Conservation (phyloP, 2,888 invertebrate genomes). For the Mesochorus sp. region DNA sequence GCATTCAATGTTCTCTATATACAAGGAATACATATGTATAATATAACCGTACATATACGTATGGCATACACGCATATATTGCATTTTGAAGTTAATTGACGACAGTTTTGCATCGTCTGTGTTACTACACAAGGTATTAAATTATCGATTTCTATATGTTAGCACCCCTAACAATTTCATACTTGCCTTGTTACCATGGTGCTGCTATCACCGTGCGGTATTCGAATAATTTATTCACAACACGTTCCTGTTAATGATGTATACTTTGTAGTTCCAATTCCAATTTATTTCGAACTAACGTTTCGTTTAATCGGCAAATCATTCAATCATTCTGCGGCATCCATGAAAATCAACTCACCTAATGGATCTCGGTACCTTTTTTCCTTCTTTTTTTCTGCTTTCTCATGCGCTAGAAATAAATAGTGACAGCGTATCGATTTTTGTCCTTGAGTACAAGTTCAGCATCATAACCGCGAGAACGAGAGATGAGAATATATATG, state of each 20-base stretch:
- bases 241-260: constrained; percentile 1
- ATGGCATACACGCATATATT: constrained; percentile 1
- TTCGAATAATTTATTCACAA: constrained; percentile 11
- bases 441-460: constrained; percentile 33
- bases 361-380: constrained; percentile 16
- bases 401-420: constrained; percentile 30
- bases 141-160: constrained; percentile 52
- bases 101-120: constrained; percentile 20
- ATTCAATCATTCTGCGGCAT: constrained; percentile 24
- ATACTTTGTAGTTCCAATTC: background rate
- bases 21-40: constrained; percentile 30
- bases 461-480: constrained; percentile 25
- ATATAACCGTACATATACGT: background rate
- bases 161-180: constrained; percentile 9
- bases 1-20: constrained; percentile 6
- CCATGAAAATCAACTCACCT: constrained; percentile 22
- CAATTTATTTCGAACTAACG: constrained; percentile 14
- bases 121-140: constrained; percentile 35
- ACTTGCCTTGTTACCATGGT: constrained; percentile 4
- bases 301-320: constrained; percentile 19
- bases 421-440: constrained; percentile 55
- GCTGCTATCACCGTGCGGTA: constrained; percentile 22
- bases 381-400: background rate
- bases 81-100: constrained; percentile 42
- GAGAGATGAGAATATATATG: constrained; percentile 11